A percentile compares a stretch with the other conserved stretches of the same genome.
phyloP scores from a whole-genome alignment of 2,113 vertebrate species.

The Rhagologus leucostigma region DNA sequence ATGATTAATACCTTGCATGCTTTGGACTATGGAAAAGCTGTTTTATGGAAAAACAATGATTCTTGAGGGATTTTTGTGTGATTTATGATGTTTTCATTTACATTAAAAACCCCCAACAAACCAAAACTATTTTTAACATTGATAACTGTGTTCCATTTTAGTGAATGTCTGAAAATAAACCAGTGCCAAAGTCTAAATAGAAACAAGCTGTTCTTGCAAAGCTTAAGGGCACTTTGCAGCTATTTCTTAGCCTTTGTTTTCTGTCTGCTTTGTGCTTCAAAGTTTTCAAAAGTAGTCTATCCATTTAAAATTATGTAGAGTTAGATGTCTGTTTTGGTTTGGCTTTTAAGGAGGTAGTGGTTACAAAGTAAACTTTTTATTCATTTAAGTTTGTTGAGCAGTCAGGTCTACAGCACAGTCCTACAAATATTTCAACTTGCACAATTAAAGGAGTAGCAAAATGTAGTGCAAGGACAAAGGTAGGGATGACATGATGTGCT shows the following conservation, averaged over 20 bases:
- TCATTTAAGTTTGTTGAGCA: not conserved
- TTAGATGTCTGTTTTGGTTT: not conserved
- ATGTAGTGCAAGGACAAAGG: not conserved
- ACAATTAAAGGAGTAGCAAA: not conserved
- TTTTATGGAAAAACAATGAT: not conserved
- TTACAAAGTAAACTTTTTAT: not conserved
- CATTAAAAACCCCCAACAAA: not conserved
- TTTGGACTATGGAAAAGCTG: not conserved
- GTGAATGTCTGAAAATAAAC: not conserved
- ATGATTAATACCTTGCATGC: not conserved
- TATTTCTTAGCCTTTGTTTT: not conserved
- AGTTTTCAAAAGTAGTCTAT: not conserved
- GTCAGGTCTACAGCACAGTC: not conserved
- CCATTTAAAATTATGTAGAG: not conserved
- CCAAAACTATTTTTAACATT: not conserved
- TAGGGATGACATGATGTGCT: not conserved
- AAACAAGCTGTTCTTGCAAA: not conserved
- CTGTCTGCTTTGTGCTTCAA: not conserved
- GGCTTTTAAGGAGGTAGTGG: not conserved
- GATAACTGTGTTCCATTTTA: not conserved
- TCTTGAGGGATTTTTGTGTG: not conserved
- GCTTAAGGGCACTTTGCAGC: not conserved
- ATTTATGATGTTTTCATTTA: not conserved
- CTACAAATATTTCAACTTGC: not conserved
- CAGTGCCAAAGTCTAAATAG: not conserved